Evolutionary conservation across 2,797 vertebrate species (phyloP).

Genomic region (Dromococcyx pavoninus): DNA sequence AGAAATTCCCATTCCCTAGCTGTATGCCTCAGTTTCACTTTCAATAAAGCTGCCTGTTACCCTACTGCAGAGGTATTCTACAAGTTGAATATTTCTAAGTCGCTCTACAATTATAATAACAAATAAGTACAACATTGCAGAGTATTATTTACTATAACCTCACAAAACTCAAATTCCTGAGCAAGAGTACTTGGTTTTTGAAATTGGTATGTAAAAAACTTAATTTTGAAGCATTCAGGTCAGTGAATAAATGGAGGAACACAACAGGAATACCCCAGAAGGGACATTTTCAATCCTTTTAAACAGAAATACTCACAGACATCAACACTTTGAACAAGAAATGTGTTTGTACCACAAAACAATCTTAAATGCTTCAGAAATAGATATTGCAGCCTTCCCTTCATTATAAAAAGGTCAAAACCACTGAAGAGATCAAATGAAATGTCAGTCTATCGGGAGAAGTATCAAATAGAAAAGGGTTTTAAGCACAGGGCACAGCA

Average conservation of each 20-base stretch:
- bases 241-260: neutral
- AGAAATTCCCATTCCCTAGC: neutral
- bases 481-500: neutral
- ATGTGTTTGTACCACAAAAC: neutral
- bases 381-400: neutral
- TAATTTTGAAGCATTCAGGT: neutral
- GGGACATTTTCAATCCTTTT: neutral
- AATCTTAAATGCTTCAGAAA: neutral
- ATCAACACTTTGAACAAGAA: neutral
- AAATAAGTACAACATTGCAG: accelerated
- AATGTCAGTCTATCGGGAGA: neutral
- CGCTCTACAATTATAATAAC: neutral
- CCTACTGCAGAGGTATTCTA: neutral
- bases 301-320: neutral
- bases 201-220: neutral
- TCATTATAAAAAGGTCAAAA: neutral
- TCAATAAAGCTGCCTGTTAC: neutral
- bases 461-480: neutral
- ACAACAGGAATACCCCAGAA: neutral
- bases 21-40: neutral
- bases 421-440: neutral
- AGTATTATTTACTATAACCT: neutral
- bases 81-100: neutral
- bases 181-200: neutral
- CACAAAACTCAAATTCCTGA: neutral